phyloP scores from a whole-genome alignment of 2,888 invertebrate genomes.

The Aquatica leii region DNA sequence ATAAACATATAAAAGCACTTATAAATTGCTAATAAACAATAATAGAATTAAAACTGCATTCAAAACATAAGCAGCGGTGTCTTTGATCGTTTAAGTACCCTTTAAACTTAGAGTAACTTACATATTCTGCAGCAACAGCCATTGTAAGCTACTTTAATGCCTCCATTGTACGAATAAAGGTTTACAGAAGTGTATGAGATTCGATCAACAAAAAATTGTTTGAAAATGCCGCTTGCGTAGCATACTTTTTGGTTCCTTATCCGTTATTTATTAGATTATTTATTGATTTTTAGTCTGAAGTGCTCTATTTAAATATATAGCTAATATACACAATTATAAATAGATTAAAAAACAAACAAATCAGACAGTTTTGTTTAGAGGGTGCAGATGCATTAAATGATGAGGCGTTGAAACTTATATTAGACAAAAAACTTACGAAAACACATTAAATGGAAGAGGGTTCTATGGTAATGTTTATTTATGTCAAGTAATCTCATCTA shows the following conservation, averaged over 20 bases:
- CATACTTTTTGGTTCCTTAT: slow-evolving; percentile 30
- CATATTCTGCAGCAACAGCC: slow-evolving; percentile 31
- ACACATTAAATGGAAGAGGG: slow-evolving; percentile 23
- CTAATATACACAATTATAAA: background rate
- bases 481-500: slow-evolving; percentile 14
- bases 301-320: background rate
- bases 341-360: slow-evolving; percentile 12
- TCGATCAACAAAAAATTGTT: slow-evolving; percentile 25
- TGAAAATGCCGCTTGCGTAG: slow-evolving; percentile 26
- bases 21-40: slow-evolving; percentile 31
- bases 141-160: slow-evolving; percentile 33
- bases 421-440: slow-evolving; percentile 27
- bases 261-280: slow-evolving; percentile 14
- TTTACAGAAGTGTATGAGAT: slow-evolving; percentile 32
- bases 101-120: slow-evolving; percentile 40
- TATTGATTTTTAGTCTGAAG: slow-evolving; percentile 5
- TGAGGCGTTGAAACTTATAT: slow-evolving; percentile 28
- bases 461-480: slow-evolving; percentile 28
- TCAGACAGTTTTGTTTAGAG: slow-evolving; percentile 1
- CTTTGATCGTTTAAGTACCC: slow-evolving; percentile 41
- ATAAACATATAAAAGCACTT: slow-evolving; percentile 14
- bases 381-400: slow-evolving; percentile 3
- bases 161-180: slow-evolving; percentile 33
- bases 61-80: slow-evolving; percentile 34
- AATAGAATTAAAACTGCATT: slow-evolving; percentile 33